Evolutionary conservation across 2,888 invertebrate species (phyloP), one percentile per base, ranked within the genome.

Genomic region (Thera obeliscata): DNA sequence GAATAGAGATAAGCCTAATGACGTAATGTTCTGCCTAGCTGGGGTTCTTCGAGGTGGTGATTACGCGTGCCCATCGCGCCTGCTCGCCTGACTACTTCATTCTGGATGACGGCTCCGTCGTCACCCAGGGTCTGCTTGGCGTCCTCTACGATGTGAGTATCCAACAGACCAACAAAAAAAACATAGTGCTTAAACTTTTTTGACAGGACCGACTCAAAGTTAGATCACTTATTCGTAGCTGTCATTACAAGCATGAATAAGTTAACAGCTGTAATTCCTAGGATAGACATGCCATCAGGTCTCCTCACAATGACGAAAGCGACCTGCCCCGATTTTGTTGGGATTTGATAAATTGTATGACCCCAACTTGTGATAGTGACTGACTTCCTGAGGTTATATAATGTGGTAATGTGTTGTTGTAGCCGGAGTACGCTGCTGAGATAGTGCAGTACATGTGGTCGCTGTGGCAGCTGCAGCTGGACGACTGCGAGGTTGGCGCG

Each of bases 1-100:
- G 22, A 22, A 22, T 22, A 22, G 22, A 22, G 22, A 22, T 22
- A 22, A 22, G 22, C 22, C 22, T 33, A 33, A 5, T 52, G 12
- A 2, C 33, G 8, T 52, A 33, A 33, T 52, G 12, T 22, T 46
- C 7, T 36, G 36, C 11, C 50, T 89, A 94, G 94, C 81, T 88
- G 84, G 98, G 99, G 71, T 99, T 99, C 94, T 98, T 98, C 88
- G 99, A 99, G 92, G 96, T 98, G 72, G 99, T 99, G 98, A 94
- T 99, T 75, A 96, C 97, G 58, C 96, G 98, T 81, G 96, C 97
- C 73, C 95, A 98, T 8, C 95, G 97, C 74, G 95, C 98, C 90
- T 96, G 97, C 54, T 96, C 96, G 50, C 95, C 96, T 69, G 94
- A 96, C 61, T 95, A 96, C 75, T 94, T 99, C 86, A 97, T 98